Evolutionary conservation across 2,888 invertebrate genomes (phyloP).

Genomic region (Eucriotettix oculatus): DNA sequence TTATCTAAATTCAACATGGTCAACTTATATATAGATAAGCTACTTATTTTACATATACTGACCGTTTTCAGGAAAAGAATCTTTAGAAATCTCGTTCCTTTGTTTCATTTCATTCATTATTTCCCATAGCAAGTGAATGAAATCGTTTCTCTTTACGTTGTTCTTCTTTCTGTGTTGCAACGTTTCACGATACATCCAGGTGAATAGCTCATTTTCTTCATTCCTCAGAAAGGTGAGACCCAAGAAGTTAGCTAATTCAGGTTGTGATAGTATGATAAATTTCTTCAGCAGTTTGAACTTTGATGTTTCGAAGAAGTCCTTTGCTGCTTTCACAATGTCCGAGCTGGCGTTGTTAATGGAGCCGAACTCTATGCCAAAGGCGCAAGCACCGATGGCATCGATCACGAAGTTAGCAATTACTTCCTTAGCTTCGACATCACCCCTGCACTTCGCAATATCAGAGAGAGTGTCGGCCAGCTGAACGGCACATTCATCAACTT

Average conservation of each 20-base stretch:
- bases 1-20: too few relatives aligned
- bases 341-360: conserved; percentile 12
- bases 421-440: conserved; percentile 18
- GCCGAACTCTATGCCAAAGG: conserved; percentile 27
- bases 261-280: too few relatives aligned
- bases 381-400: conserved; percentile 28
- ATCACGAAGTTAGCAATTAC: conserved; percentile 23
- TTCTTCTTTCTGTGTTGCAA: conserved; percentile 30
- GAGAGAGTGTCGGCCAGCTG: conserved; percentile 31
- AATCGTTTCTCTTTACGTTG: conserved; percentile 32
- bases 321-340: conserved; percentile 7
- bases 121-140: conserved; percentile 30
- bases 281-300: too few relatives aligned
- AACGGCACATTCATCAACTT: conserved; percentile 37
- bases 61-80: too few relatives aligned
- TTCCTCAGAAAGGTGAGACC: background rate
- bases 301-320: too few relatives aligned
- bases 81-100: too few relatives aligned
- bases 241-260: too few relatives aligned
- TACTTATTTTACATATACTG: too few relatives aligned
- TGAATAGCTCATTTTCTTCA: conserved; percentile 29
- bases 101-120: too few relatives aligned
- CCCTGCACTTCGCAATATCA: conserved; percentile 16
- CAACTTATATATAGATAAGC: too few relatives aligned
- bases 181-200: conserved; percentile 28